Percentiles rank a stretch among this genome's conserved stretches.
phyloP scores from a whole-genome alignment of 2,797 vertebrate genomes.

The Euphonia xanthogaster region DNA sequence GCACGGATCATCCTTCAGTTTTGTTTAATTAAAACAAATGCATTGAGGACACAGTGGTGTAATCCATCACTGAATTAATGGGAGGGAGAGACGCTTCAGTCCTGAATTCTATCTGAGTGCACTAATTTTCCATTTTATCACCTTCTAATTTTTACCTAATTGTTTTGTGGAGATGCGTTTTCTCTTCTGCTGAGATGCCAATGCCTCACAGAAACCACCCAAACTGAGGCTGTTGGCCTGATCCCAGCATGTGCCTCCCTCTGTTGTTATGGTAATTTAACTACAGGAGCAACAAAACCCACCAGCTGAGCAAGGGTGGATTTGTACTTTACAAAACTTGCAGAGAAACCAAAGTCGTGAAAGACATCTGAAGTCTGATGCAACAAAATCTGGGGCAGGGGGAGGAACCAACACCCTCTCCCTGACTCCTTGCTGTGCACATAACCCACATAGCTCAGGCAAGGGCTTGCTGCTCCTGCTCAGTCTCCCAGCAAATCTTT shows the following conservation, averaged over 20 bases:
- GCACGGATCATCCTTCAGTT: background rate
- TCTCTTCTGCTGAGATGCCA: background rate
- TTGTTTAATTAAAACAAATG: constrained; percentile 45
- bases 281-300: background rate
- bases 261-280: background rate
- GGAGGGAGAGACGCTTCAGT: background rate
- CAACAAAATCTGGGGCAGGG: background rate
- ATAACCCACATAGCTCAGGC: background rate
- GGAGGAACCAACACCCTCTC: background rate
- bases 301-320: background rate
- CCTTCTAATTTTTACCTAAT: constrained; percentile 47
- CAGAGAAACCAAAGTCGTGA: background rate
- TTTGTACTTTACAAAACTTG: background rate
- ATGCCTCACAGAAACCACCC: background rate
- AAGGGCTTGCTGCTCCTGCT: background rate
- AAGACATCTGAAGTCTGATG: background rate
- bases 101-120: constrained; percentile 24
- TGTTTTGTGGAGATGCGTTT: background rate
- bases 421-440: background rate
- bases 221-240: background rate
- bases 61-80: constrained; percentile 45
- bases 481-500: background rate
- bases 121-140: constrained; percentile 49
- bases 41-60: background rate
- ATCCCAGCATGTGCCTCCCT: background rate